Percentiles rank a stretch among this genome's conserved stretches.
These are phyloP conservation scores for Sinohyriopsis cumingii DNA, from an alignment of 2,888 invertebrate species.

Conservation along the genomic window DNA sequence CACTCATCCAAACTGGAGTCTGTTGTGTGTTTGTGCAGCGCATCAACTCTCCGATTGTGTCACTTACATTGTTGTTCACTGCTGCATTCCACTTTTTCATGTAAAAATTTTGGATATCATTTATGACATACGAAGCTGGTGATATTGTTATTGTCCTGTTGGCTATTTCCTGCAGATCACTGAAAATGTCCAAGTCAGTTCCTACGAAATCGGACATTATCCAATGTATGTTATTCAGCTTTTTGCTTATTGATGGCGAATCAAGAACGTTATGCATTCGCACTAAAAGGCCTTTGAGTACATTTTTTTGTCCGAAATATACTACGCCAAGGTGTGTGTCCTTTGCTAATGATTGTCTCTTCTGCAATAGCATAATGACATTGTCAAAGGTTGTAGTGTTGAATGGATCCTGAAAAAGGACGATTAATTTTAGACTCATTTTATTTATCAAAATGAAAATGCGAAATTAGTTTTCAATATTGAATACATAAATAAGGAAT, in stretches of 20 bases:
- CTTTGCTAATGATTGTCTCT: constrained; percentile 14
- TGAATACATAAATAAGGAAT: too few species aligned
- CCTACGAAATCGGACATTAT: constrained; percentile 53
- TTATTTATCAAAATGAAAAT: too few species aligned
- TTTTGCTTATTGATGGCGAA: neutral
- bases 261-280: constrained; percentile 2
- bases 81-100: constrained; percentile 23
- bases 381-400: too few species aligned
- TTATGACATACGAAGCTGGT: constrained; percentile 22
- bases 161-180: constrained; percentile 21
- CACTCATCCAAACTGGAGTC: constrained; percentile 21
- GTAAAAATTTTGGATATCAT: constrained; percentile 22
- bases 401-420: too few species aligned
- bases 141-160: constrained; percentile 42
- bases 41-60: constrained; percentile 31
- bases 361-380: too few species aligned
- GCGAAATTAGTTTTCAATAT: too few species aligned
- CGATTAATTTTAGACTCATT: too few species aligned
- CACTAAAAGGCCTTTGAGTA: constrained; percentile 12
- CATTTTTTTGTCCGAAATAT: constrained; percentile 48
- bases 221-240: constrained; percentile 40
- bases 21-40: constrained; percentile 12
- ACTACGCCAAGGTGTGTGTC: constrained; percentile 44
- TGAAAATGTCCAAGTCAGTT: constrained; percentile 28
- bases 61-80: neutral